Evolutionary conservation across 2,888 invertebrate species (phyloP).

Genomic region (Tipula lateralis): DNA sequence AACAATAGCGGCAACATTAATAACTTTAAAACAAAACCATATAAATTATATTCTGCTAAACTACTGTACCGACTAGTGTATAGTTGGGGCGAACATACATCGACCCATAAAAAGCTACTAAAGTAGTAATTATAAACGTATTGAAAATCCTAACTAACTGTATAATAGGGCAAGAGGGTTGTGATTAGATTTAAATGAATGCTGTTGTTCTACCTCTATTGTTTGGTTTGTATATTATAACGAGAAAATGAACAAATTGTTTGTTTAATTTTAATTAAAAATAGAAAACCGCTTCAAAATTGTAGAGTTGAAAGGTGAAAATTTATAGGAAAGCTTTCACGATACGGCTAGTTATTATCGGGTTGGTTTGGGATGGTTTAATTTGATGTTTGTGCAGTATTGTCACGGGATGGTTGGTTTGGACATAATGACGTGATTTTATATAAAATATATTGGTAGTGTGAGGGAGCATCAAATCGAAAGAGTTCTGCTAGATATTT

Average conservation of each 20-base stretch:
- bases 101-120: neutral
- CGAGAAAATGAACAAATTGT: conserved; percentile 7
- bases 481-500: too few species aligned
- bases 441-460: too few species aligned
- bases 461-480: too few species aligned
- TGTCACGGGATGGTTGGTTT: too few species aligned
- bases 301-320: neutral
- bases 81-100: neutral
- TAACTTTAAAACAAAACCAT: neutral
- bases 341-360: neutral
- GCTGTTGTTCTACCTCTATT: neutral
- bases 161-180: neutral
- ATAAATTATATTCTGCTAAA: neutral
- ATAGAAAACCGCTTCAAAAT: neutral
- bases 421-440: too few species aligned
- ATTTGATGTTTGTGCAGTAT: too few species aligned
- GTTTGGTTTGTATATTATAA: neutral
- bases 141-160: conserved; percentile 12
- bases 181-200: neutral
- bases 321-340: neutral
- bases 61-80: neutral
- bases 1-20: neutral
- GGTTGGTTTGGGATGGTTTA: neutral
- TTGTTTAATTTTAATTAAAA: conserved; percentile 11
- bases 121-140: neutral